phyloP scores from a whole-genome alignment of 2,797 vertebrate genomes.

The Anguilla megastoma region DNA sequence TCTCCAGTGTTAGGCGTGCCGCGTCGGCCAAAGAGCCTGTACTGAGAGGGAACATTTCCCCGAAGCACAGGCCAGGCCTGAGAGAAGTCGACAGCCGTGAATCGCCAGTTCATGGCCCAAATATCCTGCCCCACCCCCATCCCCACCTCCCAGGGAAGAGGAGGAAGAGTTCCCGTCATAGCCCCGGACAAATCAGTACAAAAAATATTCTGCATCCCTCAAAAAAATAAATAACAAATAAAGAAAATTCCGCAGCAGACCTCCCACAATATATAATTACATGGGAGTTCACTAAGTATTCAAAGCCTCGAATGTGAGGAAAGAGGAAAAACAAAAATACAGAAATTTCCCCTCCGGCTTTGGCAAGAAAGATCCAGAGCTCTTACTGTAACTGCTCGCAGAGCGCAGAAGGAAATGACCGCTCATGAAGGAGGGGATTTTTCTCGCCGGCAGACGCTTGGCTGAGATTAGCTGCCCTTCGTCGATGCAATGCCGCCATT shows the following conservation, averaged over 20 bases:
- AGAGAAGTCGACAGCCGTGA: not conserved
- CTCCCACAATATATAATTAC: not conserved
- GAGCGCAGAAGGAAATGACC: not conserved
- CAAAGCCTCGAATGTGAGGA: not conserved
- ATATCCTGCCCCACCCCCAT: not conserved
- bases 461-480: slow-evolving; percentile 56
- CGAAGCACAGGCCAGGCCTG: not conserved
- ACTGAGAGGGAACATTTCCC: not conserved
- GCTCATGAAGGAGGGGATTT: not conserved
- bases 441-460: slow-evolving; percentile 15
- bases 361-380: not conserved
- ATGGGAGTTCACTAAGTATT: not conserved
- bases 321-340: not conserved
- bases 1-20: not conserved
- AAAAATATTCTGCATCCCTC: not conserved
- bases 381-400: not conserved
- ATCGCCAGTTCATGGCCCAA: not conserved
- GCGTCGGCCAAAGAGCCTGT: not conserved
- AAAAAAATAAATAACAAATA: not conserved
- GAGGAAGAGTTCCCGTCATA: not conserved
- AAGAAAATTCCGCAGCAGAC: not conserved
- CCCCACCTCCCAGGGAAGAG: not conserved
- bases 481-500: slow-evolving; percentile 64
- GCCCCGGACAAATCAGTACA: not conserved
- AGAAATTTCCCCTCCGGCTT: not conserved